phyloP scores from a whole-genome alignment of 2,888 invertebrate species.

The Gerosis bhagava region DNA sequence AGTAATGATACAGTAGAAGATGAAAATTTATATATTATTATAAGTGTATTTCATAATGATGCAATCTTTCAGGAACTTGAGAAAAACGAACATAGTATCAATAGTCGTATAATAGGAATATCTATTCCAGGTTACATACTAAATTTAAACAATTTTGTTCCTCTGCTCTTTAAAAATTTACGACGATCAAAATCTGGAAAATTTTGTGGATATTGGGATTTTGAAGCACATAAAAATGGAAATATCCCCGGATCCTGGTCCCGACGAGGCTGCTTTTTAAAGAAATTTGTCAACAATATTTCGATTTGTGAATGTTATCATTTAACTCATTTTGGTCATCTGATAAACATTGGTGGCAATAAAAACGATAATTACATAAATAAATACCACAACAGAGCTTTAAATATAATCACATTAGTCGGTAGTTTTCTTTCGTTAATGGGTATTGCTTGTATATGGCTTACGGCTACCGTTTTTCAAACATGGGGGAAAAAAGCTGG shows the following conservation, averaged over 20 bases:
- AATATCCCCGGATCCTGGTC: constrained; percentile 76
- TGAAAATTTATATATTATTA: constrained; percentile 62
- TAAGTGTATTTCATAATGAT: constrained; percentile 78
- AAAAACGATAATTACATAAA: constrained; percentile 32
- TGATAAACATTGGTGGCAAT: constrained; percentile 60
- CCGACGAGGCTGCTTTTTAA: constrained; percentile 73
- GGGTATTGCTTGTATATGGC: constrained; percentile 81
- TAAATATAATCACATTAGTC: constrained; percentile 81
- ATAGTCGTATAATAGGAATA: constrained; percentile 82
- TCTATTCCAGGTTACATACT: constrained; percentile 81
- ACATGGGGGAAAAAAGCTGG: constrained; percentile 84
- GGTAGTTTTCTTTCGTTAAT: constrained; percentile 82
- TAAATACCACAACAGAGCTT: constrained; percentile 57
- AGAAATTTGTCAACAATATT: constrained; percentile 45
- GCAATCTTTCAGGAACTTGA: constrained; percentile 76
- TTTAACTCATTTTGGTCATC: constrained; percentile 83
- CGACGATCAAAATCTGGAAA: constrained; percentile 39
- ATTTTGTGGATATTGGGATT: constrained; percentile 83
- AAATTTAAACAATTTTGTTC: constrained; percentile 78
- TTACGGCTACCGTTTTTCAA: constrained; percentile 81
- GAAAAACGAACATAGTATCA: constrained; percentile 46
- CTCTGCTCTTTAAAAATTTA: constrained; percentile 70
- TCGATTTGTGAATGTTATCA: constrained; percentile 79
- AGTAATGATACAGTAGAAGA: constrained; percentile 31
- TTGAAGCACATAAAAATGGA: constrained; percentile 44